A percentile compares a stretch with the other conserved stretches of the same genome.
These are phyloP conservation scores for Reinhardtius hippoglossoides DNA, from an alignment of 2,113 vertebrate species.

Conservation along the genomic window DNA sequence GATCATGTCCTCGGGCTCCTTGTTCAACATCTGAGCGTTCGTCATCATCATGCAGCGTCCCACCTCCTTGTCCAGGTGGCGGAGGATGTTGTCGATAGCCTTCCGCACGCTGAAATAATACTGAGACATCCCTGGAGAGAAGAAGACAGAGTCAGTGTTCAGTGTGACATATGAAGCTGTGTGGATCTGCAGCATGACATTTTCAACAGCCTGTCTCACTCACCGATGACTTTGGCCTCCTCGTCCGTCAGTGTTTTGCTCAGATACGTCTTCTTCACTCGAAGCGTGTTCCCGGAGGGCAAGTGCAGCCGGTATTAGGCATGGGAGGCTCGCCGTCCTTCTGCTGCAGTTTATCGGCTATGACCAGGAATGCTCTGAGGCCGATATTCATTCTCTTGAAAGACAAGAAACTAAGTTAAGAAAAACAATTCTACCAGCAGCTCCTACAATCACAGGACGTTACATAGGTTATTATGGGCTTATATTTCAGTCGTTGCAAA, in stretches of 20 bases:
- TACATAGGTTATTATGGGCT: too few relatives aligned
- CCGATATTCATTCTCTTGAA: constrained; percentile 98
- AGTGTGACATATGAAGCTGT: background rate
- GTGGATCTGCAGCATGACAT: background rate
- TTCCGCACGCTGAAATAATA: constrained; percentile 97
- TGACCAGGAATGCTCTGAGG: constrained; percentile 95
- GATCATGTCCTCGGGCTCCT: constrained; percentile 99
- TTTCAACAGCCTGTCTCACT: constrained; percentile 59
- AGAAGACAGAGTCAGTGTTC: background rate
- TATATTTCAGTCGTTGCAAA: too few relatives aligned
- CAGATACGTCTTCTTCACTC: constrained; percentile 97
- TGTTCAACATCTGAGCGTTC: constrained; percentile 97
- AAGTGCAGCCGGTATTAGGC: constrained; percentile 95
- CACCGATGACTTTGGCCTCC: constrained; percentile 97
- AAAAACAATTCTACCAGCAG: too few relatives aligned
- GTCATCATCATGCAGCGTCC: constrained; percentile 99
- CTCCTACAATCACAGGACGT: too few relatives aligned
- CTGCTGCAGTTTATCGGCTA: constrained; percentile 96
- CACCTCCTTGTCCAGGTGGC: constrained; percentile 97
- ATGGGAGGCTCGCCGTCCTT: constrained; percentile 98
- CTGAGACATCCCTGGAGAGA: constrained; percentile 90
- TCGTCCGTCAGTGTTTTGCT: constrained; percentile 98
- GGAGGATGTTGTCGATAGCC: constrained; percentile 94
- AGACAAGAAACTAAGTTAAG: constrained; percentile 15
- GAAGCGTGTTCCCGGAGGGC: constrained; percentile 95